Evolutionary conservation across 2,888 invertebrate species (phyloP).

Genomic region (Didymodactylos carnosus): DNA sequence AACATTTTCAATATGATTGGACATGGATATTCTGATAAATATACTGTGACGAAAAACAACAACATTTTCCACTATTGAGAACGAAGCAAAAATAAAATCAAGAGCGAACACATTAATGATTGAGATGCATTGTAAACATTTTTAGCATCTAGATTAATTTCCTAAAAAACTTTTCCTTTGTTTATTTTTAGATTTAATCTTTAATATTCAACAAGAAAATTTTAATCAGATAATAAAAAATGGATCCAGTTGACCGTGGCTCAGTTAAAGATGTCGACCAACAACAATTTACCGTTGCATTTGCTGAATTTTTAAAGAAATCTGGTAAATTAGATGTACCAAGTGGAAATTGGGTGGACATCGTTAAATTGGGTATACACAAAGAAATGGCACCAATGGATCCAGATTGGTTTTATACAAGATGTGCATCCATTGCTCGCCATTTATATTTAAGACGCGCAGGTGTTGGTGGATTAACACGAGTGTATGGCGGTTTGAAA

Average conservation of each 20-base stretch:
- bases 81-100: too few relatives aligned
- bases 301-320: slow-evolving; percentile 42
- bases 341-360: slow-evolving; percentile 5
- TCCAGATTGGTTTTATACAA: slow-evolving; percentile 14
- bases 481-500: slow-evolving; percentile 8
- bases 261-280: slow-evolving; percentile 89
- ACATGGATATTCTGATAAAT: too few relatives aligned
- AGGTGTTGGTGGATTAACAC: slow-evolving; percentile 7
- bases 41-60: too few relatives aligned
- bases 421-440: slow-evolving; percentile 13
- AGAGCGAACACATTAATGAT: too few relatives aligned
- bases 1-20: too few relatives aligned
- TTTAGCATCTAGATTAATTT: too few relatives aligned
- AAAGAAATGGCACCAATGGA: slow-evolving; percentile 13
- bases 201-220: not conserved
- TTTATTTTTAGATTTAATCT: not conserved
- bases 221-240: not conserved
- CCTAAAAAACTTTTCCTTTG: too few relatives aligned
- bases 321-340: slow-evolving; percentile 11
- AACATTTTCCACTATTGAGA: too few relatives aligned
- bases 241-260: not conserved
- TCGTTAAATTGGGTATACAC: slow-evolving; percentile 10
- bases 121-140: too few relatives aligned
- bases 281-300: slow-evolving; percentile 81
- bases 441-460: slow-evolving; percentile 12